These are phyloP conservation scores for Ictalurus punctatus DNA, from an alignment of 2,113 vertebrate species.

Conservation along the genomic window DNA sequence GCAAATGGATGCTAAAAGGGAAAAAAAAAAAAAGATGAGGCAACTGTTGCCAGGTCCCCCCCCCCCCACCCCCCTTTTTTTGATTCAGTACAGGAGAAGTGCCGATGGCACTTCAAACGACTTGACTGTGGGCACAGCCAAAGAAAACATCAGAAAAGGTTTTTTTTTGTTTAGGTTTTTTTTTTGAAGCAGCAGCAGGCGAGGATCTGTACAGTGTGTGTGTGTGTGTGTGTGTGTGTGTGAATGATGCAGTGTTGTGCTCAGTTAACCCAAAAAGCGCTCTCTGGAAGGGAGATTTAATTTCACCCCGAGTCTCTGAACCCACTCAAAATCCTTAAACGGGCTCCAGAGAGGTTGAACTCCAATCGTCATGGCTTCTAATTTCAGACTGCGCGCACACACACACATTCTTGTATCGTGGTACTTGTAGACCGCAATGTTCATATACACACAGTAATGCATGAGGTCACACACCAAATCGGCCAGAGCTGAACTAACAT, in stretches of 20 bases:
- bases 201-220: slow-evolving; percentile 3
- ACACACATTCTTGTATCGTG: neutral
- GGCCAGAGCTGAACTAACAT: neutral
- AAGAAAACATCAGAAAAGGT: slow-evolving; percentile 20
- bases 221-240: neutral
- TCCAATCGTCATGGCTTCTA: slow-evolving; percentile 53
- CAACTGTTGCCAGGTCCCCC: slow-evolving; percentile 1
- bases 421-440: neutral
- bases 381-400: slow-evolving; percentile 23
- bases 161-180: neutral
- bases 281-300: slow-evolving; percentile 23
- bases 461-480: neutral
- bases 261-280: slow-evolving; percentile 12
- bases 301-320: slow-evolving; percentile 42
- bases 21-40: neutral
- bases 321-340: slow-evolving; percentile 15
- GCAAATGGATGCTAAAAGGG: slow-evolving; percentile 30
- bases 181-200: neutral
- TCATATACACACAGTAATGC: slow-evolving; percentile 6
- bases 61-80: neutral
- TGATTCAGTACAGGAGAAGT: slow-evolving; percentile 18
- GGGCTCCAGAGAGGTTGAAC: slow-evolving; percentile 43
- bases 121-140: slow-evolving; percentile 23
- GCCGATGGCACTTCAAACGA: slow-evolving; percentile 37
- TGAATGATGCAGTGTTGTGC: slow-evolving; percentile 11